phyloP scores from a whole-genome alignment of 2,888 invertebrate species.

The Formica aserva region DNA sequence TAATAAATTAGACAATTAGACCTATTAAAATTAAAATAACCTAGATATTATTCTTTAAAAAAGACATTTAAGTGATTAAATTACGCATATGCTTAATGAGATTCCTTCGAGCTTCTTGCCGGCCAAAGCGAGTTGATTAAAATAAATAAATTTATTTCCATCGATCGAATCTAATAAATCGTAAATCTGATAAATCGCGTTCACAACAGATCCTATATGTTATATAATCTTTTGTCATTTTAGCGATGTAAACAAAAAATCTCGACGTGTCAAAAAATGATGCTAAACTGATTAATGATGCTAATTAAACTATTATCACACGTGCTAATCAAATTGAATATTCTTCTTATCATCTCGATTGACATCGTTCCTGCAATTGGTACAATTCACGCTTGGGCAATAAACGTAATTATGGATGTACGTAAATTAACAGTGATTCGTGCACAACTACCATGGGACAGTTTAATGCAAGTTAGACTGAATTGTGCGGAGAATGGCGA shows the following conservation, averaged over 20 bases:
- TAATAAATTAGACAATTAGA: background rate
- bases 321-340: background rate
- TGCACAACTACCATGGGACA: background rate
- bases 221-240: background rate
- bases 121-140: background rate
- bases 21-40: background rate
- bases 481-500: background rate
- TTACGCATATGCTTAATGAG: background rate
- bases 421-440: constrained; percentile 29
- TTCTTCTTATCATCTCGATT: background rate
- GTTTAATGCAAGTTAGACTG: constrained; percentile 10
- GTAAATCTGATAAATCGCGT: background rate
- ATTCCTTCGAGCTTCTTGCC: background rate
- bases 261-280: background rate
- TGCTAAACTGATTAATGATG: background rate
- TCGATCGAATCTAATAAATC: background rate
- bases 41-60: constrained; percentile 4
- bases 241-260: background rate
- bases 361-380: background rate
- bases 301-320: constrained; percentile 17
- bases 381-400: background rate
- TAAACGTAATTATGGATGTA: constrained; percentile 30
- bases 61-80: background rate
- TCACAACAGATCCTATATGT: background rate
- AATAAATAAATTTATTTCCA: constrained; percentile 5